A percentile compares a stretch with the other conserved stretches of the same genome.
phyloP scores from a whole-genome alignment of 2,113 vertebrate species.

The Pelecanus crispus region DNA sequence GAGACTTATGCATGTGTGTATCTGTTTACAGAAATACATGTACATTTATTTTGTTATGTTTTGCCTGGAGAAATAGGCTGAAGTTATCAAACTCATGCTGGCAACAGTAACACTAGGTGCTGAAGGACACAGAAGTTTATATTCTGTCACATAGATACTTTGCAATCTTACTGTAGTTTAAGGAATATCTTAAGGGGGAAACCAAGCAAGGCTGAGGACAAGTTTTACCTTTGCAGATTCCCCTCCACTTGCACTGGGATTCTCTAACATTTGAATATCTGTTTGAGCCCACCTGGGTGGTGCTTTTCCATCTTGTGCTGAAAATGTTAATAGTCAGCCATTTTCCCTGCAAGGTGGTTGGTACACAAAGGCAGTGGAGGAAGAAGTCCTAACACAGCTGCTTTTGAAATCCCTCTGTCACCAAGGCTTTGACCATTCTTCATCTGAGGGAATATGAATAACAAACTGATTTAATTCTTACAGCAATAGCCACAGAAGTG shows the following conservation, averaged over 20 bases:
- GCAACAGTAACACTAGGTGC: neutral
- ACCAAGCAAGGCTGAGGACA: neutral
- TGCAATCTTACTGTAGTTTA: slow-evolving; percentile 1
- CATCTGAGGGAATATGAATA: neutral
- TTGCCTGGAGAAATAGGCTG: neutral
- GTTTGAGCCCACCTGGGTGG: neutral
- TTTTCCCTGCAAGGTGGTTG: neutral
- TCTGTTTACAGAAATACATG: neutral
- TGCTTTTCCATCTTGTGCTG: neutral
- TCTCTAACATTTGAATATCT: neutral
- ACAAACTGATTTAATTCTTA: neutral
- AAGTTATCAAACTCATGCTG: neutral
- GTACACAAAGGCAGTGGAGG: neutral
- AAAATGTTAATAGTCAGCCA: neutral
- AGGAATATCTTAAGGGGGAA: neutral
- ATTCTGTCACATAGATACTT: neutral
- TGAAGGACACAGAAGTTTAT: neutral
- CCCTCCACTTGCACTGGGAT: neutral
- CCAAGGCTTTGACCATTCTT: neutral
- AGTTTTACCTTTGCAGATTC: neutral
- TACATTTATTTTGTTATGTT: neutral
- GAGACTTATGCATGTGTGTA: neutral
- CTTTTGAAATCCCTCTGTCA: neutral
- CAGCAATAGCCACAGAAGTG: neutral
- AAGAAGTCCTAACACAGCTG: neutral